phyloP scores from a whole-genome alignment of 1,140 invertebrate species.

The Littorina saxatilis region DNA sequence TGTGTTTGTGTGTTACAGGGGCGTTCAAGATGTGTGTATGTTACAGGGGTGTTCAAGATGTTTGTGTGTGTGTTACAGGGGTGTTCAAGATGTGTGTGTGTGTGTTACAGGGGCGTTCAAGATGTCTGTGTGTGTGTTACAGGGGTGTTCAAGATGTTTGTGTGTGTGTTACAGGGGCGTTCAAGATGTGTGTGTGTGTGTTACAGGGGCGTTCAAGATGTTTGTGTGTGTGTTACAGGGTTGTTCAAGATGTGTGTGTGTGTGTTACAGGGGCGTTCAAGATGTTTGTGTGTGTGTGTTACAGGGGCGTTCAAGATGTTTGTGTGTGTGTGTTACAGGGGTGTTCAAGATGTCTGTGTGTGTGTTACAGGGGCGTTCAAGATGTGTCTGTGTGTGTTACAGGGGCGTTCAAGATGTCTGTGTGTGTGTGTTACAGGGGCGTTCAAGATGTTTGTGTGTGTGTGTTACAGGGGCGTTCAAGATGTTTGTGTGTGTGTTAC shows the following conservation, averaged over 20 bases:
- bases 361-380: no score
- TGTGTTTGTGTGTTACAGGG: not conserved
- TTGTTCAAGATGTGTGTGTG: not conserved
- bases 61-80: constrained; percentile 81
- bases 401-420: not conserved
- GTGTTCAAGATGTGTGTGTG: not conserved
- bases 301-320: not conserved
- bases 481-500: constrained; percentile 1
- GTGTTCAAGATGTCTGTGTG: no score
- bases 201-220: not conserved
- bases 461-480: not conserved
- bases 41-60: constrained; percentile 91
- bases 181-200: not conserved
- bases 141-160: no score
- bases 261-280: constrained; percentile 84
- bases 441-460: not conserved
- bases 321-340: constrained; percentile 41
- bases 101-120: constrained; percentile 39
- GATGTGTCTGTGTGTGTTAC: not conserved
- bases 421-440: not conserved
- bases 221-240: not conserved
- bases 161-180: not conserved
- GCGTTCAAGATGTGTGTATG: not conserved
- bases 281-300: no score
- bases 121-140: no score